Base-by-base conservation (phyloP, 2,113 vertebrate genomes). In the Heterocephalus glaber region DNA sequence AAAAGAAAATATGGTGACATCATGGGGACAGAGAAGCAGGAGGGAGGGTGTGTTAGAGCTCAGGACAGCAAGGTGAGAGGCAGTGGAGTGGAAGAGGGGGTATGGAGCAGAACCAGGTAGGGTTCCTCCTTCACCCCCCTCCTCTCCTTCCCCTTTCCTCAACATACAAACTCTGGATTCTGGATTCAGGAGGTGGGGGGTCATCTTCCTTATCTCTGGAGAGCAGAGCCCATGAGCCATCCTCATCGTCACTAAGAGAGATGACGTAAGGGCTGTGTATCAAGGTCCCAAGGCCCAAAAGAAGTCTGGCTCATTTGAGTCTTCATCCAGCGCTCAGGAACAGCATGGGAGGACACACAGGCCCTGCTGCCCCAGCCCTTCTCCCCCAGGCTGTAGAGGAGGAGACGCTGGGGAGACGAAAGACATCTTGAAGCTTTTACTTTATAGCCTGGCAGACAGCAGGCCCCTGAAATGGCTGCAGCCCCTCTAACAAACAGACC, bases 141-240 rank as follows among this genome's bases (percentile, higher is more conserved):
- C 10, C 47, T 35, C 1, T 16, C 60, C 54, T 47, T 83, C 70
- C 41, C 90, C 54, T n/a, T 38, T n/a, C 33, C 44, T 0, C 22
- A 94, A 99, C 99, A 99, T 98, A 99, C 99, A 99, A 98, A 96
- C 98, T 99, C 98, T 97, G 98, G 90, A 99, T 99, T 95, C 98
- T 99, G 96, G 99, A 99, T 49, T 99, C 99, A 0, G 98, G 93
- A 24, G 99, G 24, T 54, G 98, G 90, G 86, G 99, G 90, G 89
- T 94, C 82, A 98, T 99, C 76, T 97, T 35, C 92, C 94, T 20
- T 97, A 97, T 92, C 33, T 2, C 79, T 89, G 1, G 92, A 95
- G 79, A 97, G 95, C 30, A 98, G 97, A 70, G 98, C 97, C 97
- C 99, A 99, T 0, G 98, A 98, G 83, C 97, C 97, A 35, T 99